Percentiles rank a stretch among this genome's conserved stretches.
phyloP scores from a whole-genome alignment of 2,888 invertebrate species.

The Yponomeuta evonymella region DNA sequence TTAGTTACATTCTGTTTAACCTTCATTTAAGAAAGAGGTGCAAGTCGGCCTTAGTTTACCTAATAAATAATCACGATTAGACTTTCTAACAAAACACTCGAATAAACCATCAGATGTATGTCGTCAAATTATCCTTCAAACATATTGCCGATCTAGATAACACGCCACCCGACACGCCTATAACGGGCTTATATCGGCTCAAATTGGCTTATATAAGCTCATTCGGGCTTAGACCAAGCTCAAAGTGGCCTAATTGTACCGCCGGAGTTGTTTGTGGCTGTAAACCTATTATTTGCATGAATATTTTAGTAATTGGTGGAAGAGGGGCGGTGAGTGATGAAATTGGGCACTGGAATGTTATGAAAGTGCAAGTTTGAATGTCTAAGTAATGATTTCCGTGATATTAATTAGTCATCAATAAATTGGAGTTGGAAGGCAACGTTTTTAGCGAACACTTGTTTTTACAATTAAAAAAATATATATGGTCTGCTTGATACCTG shows the following conservation, averaged over 20 bases:
- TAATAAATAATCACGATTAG: not conserved
- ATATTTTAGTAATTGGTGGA: not conserved
- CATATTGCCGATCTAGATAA: slow-evolving; percentile 39
- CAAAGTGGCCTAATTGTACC: slow-evolving; percentile 5
- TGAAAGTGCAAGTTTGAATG: not conserved
- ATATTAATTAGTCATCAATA: too few species aligned
- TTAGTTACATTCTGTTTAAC: too few species aligned
- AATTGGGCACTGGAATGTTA: not conserved
- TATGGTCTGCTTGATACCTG: too few species aligned
- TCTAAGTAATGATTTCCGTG: too few species aligned
- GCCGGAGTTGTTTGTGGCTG: not conserved
- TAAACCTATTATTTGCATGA: not conserved
- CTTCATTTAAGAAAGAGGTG: too few species aligned
- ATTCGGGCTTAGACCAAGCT: slow-evolving; percentile 20
- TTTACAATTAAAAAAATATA: too few species aligned
- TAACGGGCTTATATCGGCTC: slow-evolving; percentile 29
- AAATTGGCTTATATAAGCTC: slow-evolving; percentile 22
- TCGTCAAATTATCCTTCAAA: slow-evolving; percentile 19
- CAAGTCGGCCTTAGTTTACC: too few species aligned
- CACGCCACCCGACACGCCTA: slow-evolving; percentile 18
- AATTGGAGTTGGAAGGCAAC: too few species aligned
- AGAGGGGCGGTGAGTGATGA: not conserved
- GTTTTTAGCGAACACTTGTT: too few species aligned
- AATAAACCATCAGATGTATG: not conserved
- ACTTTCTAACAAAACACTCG: not conserved